These are phyloP conservation scores for Mycteria americana DNA, from an alignment of 2,797 vertebrate species.

Conservation along the genomic window DNA sequence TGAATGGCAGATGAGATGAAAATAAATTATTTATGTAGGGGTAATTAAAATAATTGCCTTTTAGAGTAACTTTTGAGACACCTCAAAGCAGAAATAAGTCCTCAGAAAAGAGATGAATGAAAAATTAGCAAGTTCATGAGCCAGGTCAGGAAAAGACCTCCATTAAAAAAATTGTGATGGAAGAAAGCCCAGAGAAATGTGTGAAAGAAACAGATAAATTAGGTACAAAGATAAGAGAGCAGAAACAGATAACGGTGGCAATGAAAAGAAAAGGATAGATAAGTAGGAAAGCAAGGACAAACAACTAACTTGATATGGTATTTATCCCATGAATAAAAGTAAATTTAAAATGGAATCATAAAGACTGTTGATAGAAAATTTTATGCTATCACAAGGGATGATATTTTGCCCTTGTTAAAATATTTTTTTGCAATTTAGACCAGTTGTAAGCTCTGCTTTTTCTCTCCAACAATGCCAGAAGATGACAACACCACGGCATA, in stretches of 20 bases:
- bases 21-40: background rate
- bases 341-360: slow-evolving; percentile 4
- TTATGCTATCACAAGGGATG: background rate
- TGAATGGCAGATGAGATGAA: background rate
- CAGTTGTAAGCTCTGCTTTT: background rate
- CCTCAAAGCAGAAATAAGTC: background rate
- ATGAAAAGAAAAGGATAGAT: background rate
- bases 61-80: background rate
- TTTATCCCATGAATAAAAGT: background rate
- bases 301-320: background rate
- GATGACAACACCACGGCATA: background rate
- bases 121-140: background rate
- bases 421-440: background rate
- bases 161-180: background rate
- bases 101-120: background rate
- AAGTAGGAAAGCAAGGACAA: background rate
- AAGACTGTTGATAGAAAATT: background rate
- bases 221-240: background rate
- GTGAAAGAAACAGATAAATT: background rate
- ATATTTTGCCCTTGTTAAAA: background rate
- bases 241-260: background rate
- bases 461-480: background rate
- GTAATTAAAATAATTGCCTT: background rate
- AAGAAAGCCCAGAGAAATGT: background rate
- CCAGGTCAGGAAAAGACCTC: background rate